phyloP scores from a whole-genome alignment of 2,888 invertebrate genomes.

The Calameuta idolon region DNA sequence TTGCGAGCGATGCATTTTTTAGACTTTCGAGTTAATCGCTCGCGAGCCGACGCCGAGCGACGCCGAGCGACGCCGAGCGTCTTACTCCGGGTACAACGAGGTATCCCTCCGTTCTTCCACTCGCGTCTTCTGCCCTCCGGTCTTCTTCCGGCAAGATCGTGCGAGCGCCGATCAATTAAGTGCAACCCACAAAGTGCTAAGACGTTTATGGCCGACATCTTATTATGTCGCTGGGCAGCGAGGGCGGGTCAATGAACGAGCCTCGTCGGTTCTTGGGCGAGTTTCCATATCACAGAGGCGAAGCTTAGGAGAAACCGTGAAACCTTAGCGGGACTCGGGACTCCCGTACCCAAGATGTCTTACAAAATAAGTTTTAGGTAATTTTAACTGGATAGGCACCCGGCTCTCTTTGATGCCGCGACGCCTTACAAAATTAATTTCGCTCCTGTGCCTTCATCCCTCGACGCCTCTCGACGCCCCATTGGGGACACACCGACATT shows the following conservation, averaged over 20 bases:
- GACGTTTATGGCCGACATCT: constrained; percentile 64
- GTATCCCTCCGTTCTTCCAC: not conserved
- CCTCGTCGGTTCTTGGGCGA: not conserved
- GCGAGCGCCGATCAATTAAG: constrained; percentile 51
- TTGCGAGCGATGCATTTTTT: constrained; percentile 47
- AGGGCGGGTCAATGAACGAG: constrained; percentile 9
- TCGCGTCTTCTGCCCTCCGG: not conserved
- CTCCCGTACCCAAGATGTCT: constrained; percentile 41
- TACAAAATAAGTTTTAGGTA: constrained; percentile 50
- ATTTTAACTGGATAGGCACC: constrained; percentile 31
- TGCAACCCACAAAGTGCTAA: constrained; percentile 63
- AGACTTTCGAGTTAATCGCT: constrained; percentile 41
- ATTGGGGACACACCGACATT: not conserved
- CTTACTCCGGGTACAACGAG: not conserved
- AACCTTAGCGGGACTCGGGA: constrained; percentile 35
- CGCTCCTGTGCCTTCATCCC: constrained; percentile 13
- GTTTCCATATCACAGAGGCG: not conserved
- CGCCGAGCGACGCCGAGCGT: constrained; percentile 1
- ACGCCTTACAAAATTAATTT: constrained; percentile 39
- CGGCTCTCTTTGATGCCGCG: constrained; percentile 25
- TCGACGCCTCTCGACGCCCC: not conserved
- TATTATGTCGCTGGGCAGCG: constrained; percentile 45
- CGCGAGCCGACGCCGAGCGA: constrained; percentile 20
- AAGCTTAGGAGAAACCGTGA: constrained; percentile 38
- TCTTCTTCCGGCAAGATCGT: constrained; percentile 8